Evolutionary conservation across 2,113 vertebrate species (phyloP), one percentile per base, ranked within the genome.

Genomic region (Oncorhynchus clarkii): DNA sequence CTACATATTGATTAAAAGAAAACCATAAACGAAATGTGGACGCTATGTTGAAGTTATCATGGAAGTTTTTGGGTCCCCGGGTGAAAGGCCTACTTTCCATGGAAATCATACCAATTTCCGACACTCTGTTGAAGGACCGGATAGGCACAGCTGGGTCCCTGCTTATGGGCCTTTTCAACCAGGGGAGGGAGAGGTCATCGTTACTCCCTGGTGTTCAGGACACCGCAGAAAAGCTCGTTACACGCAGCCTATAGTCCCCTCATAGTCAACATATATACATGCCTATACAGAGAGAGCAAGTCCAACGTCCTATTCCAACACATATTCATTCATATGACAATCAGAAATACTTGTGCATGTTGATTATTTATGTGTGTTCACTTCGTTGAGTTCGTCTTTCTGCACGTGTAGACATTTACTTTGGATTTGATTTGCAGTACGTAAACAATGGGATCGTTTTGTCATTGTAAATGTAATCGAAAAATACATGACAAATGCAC

Each of bases 51-150:
- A 71, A 67, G 71, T 71, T 81, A 31, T 73, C 73, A 78, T 45
- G 39, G 39, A 45, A 67, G 75, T 74, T 75, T 72, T 45, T 45
- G 8, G 9, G 8, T 45, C 9, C 39, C 39, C 9, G 2, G 39
- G 9, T 45, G 39, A 11, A 45, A 45, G 39, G 9, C 9, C 39
- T 45, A 45, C 89, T 93, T 95, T 95, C 94, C 95, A 94, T 92
- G 91, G 88, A 95, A 94, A 95, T 95, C 94, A 95, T 93, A 93
- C 90, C 90, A 91, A 95, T 96, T 96, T 95, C 90, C 85, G 88
- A 95, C 93, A 90, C 93, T 93, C 92, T 90, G 93, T 93, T 95
- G 94, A 94, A 94, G 95, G 93, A 90, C 93, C 87, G 90, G 92
- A 89, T 91, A 92, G 92, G 91, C 93, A 93, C 95, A 94, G 94